phyloP scores from a whole-genome alignment of 2,888 invertebrate genomes.

The Patella ulyssiponensis region DNA sequence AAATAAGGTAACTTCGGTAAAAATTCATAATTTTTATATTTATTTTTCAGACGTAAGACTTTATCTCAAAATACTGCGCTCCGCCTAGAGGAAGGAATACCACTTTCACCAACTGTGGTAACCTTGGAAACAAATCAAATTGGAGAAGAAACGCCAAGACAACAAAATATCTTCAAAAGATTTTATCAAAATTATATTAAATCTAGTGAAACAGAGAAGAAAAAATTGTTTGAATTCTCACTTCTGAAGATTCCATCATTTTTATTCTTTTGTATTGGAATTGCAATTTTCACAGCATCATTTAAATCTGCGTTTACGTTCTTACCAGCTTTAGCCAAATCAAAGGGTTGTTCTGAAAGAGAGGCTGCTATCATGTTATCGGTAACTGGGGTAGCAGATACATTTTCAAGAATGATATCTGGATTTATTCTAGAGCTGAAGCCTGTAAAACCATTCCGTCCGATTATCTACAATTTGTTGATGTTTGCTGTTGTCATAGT shows the following conservation, averaged over 20 bases:
- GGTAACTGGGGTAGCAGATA: constrained; percentile 54
- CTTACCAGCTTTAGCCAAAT: constrained; percentile 54
- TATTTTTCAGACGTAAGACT: neutral
- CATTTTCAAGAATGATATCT: constrained; percentile 46
- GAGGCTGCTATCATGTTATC: constrained; percentile 54
- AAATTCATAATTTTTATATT: neutral
- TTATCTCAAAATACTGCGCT: neutral
- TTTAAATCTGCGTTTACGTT: constrained; percentile 49
- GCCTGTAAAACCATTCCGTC: constrained; percentile 45
- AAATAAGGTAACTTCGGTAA: too few species aligned
- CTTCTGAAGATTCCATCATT: constrained; percentile 37
- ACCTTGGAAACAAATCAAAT: neutral
- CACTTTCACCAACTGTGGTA: neutral
- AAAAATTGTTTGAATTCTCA: constrained; percentile 33
- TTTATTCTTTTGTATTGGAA: constrained; percentile 39
- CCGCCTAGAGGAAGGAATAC: neutral
- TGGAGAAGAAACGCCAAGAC: neutral
- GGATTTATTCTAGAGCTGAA: constrained; percentile 52
- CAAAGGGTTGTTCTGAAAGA: constrained; percentile 43
- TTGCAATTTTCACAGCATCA: constrained; percentile 35
- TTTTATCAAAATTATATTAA: neutral
- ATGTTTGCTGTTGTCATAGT: constrained; percentile 51
- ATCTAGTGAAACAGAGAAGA: neutral
- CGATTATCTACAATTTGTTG: constrained; percentile 50
- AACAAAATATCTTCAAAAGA: neutral